These are phyloP conservation scores for Tonatia bakeri DNA, from an alignment of 2,113 vertebrate species.

Conservation along the genomic window DNA sequence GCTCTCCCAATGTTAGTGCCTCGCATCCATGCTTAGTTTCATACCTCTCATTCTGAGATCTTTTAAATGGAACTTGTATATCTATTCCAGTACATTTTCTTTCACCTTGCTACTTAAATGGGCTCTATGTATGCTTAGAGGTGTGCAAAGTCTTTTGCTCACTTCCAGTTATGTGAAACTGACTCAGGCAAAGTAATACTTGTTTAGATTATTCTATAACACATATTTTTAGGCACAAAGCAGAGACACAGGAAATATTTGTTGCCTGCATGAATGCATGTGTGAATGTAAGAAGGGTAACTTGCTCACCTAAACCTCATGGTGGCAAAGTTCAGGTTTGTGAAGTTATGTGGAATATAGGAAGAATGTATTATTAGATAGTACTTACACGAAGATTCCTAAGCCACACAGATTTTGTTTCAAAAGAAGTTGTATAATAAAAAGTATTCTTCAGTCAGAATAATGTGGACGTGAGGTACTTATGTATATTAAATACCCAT, in stretches of 20 bases:
- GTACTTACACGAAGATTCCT: not conserved
- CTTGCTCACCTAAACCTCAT: not conserved
- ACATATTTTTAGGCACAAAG: not conserved
- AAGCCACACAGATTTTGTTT: constrained; percentile 8
- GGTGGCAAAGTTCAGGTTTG: not conserved
- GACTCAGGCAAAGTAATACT: not conserved
- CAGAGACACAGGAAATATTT: not conserved
- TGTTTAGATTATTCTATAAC: not conserved
- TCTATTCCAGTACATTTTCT: not conserved
- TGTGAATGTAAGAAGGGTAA: not conserved
- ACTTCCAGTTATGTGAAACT: not conserved
- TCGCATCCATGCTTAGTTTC: not conserved
- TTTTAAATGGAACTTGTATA: not conserved
- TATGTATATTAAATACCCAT: constrained; percentile 28
- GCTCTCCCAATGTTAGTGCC: not conserved
- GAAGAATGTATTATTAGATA: not conserved
- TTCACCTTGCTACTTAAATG: not conserved
- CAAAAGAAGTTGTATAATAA: not conserved
- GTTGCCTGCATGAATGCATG: not conserved
- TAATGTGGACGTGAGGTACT: not conserved
- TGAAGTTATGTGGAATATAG: not conserved
- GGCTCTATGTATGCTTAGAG: not conserved
- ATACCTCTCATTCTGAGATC: not conserved
- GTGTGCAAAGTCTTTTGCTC: not conserved
- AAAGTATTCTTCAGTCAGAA: constrained; percentile 39